A percentile compares a stretch with the other conserved stretches of the same genome.
Conservation (phyloP, 2,797 vertebrate species). For the Fringilla coelebs region DNA sequence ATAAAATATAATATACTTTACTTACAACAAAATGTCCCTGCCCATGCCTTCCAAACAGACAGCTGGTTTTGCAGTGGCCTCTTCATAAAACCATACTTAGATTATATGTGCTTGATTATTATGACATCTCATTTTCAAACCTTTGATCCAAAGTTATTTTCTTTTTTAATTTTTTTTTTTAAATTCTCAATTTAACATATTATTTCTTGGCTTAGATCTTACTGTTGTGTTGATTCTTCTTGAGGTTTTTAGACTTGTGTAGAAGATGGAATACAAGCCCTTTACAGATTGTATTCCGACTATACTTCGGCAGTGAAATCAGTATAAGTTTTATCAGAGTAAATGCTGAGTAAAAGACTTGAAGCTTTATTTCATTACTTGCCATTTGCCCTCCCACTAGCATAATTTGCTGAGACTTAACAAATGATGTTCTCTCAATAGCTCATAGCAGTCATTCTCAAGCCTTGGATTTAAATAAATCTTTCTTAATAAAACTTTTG, state of each 20-base stretch:
- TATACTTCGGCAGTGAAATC: background rate
- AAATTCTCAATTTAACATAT: background rate
- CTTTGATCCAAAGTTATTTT: background rate
- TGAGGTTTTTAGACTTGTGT: background rate
- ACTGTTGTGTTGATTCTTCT: background rate
- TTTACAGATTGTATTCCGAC: background rate
- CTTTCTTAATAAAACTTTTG: constrained; percentile 68
- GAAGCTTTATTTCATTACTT: constrained; percentile 38
- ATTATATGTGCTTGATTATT: background rate
- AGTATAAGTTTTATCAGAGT: constrained; percentile 6
- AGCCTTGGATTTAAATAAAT: constrained; percentile 66
- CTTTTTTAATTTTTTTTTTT: background rate
- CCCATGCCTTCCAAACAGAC: background rate
- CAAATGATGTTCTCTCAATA: constrained; percentile 66
- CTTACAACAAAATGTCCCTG: background rate
- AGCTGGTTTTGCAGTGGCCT: background rate
- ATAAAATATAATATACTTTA: background rate
- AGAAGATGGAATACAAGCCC: background rate
- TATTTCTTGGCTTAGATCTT: constrained; percentile 27
- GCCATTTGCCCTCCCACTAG: constrained; percentile 53
- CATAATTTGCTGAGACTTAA: constrained; percentile 65
- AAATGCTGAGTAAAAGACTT: constrained; percentile 33
- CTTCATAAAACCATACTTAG: background rate
- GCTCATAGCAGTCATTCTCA: constrained; percentile 61
- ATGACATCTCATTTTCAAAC: constrained; percentile 13